These are phyloP conservation scores for Ictalurus furcatus DNA, from an alignment of 2,113 vertebrate genomes.

Conservation along the genomic window DNA sequence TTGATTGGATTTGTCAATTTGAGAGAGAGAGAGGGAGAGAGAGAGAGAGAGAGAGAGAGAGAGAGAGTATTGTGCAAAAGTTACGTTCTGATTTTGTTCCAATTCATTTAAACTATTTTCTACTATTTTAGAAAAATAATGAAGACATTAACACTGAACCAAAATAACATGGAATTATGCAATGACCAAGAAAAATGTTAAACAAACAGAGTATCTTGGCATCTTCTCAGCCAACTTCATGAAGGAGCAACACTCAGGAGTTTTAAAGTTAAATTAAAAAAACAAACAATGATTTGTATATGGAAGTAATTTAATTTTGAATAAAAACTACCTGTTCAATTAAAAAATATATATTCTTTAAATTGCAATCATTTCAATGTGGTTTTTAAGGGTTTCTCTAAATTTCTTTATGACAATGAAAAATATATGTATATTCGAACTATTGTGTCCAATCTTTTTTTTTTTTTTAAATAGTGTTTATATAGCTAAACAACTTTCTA, in stretches of 20 bases:
- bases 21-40: background rate
- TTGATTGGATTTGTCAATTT: background rate
- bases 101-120: background rate
- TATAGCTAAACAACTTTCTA: background rate
- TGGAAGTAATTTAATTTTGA: background rate
- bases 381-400: background rate
- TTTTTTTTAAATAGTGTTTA: background rate
- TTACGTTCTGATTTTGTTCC: background rate
- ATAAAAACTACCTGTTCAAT: background rate
- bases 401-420: background rate
- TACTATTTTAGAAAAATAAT: background rate
- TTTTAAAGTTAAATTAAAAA: background rate
- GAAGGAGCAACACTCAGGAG: background rate
- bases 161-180: background rate
- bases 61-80: background rate
- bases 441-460: no score
- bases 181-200: background rate
- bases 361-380: background rate
- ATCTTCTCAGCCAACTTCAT: background rate
- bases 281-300: background rate
- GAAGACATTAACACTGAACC: background rate
- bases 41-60: no score
- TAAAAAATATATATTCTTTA: background rate
- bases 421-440: no score
- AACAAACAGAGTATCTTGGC: background rate